Conservation (phyloP, 1,140 invertebrate genomes). For the Protaetia brevitarsis region DNA sequence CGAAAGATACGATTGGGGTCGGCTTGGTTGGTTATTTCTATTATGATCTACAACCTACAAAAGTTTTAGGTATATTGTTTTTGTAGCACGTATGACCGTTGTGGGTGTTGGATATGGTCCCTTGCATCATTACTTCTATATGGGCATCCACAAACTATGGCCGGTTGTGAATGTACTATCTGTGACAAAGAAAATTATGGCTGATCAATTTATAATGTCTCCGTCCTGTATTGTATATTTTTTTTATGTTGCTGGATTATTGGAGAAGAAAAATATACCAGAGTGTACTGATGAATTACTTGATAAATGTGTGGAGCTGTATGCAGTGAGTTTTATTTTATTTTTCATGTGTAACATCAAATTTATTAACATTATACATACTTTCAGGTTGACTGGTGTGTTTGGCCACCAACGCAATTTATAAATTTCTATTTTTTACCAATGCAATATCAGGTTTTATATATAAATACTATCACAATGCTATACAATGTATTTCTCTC, state of each 20-base stretch:
- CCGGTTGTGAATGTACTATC: conserved; percentile 59
- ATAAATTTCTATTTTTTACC: conserved; percentile 77
- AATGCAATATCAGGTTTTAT: conserved; percentile 72
- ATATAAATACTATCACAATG: conserved; percentile 73
- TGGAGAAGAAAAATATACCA: conserved; percentile 59
- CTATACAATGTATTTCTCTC: conserved; percentile 78
- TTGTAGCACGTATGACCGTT: conserved; percentile 63
- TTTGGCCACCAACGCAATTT: conserved; percentile 80
- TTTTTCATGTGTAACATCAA: neutral
- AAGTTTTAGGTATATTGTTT: conserved; percentile 18
- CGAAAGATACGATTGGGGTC: conserved; percentile 54
- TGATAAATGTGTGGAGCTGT: conserved; percentile 64
- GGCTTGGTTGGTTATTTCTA: conserved; percentile 49
- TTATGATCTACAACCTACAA: conserved; percentile 17
- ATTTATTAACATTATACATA: no score
- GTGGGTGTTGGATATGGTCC: conserved; percentile 71
- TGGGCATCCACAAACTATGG: conserved; percentile 65
- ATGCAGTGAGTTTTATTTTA: conserved; percentile 50
- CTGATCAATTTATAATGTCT: conserved; percentile 71
- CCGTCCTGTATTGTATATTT: conserved; percentile 71
- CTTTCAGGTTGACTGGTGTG: conserved; percentile 68
- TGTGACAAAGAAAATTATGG: conserved; percentile 66
- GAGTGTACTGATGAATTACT: conserved; percentile 61
- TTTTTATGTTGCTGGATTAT: conserved; percentile 65
- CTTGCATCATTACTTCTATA: conserved; percentile 76